A percentile compares a stretch with the other conserved stretches of the same genome.
phyloP scores from a whole-genome alignment of 2,888 invertebrate species.

The Aproaerema taeniolella region DNA sequence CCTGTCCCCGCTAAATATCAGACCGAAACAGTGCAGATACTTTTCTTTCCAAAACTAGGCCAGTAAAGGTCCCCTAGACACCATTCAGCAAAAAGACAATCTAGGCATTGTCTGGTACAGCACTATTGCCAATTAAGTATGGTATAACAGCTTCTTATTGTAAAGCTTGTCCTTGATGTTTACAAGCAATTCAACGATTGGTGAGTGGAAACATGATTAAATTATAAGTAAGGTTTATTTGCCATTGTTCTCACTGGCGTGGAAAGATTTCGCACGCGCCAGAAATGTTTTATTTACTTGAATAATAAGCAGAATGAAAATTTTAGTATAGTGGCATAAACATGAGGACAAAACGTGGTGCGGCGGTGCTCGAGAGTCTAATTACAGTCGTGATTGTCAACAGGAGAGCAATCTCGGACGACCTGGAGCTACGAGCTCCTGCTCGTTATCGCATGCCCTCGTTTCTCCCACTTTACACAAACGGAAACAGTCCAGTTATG shows the following conservation, averaged over 20 bases:
- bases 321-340: neutral
- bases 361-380: neutral
- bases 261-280: constrained; percentile 4
- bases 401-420: constrained; percentile 23
- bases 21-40: no score
- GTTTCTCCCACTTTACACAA: constrained; percentile 55
- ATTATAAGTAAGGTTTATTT: no score
- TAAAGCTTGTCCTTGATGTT: no score
- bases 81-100: no score
- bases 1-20: no score
- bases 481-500: constrained; percentile 50
- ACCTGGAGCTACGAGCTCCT: constrained; percentile 38
- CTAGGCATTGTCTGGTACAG: no score
- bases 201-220: no score
- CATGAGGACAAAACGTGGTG: constrained; percentile 1
- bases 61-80: no score
- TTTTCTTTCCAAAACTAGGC: no score
- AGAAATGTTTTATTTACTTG: neutral
- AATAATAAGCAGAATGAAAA: neutral
- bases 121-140: no score
- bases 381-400: constrained; percentile 4
- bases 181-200: no score
- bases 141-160: no score
- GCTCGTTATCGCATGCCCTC: constrained; percentile 68
- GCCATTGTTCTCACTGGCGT: constrained; percentile 2